Conservation (phyloP, 2,797 vertebrate species). For the Gadopsis bispinosus region DNA sequence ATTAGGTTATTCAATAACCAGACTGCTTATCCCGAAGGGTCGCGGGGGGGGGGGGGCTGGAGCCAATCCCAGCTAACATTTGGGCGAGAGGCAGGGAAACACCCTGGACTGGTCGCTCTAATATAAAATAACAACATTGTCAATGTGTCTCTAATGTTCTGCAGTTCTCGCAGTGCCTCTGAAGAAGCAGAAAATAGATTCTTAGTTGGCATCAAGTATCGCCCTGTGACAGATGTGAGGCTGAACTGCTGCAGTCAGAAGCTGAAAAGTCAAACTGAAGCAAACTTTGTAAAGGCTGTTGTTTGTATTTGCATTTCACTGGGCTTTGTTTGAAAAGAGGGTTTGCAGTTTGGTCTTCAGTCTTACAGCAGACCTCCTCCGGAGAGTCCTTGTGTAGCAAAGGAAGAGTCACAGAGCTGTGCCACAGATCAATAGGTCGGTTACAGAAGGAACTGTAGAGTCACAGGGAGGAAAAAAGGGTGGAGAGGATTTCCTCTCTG, state of each 20-base stretch:
- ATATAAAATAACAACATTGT: neutral
- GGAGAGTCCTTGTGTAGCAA: slow-evolving; percentile 56
- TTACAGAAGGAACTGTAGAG: slow-evolving; percentile 44
- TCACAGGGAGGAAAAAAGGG: slow-evolving; percentile 49
- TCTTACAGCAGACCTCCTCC: slow-evolving; percentile 49
- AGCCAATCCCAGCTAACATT: no score
- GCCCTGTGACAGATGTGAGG: neutral
- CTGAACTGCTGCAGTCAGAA: neutral
- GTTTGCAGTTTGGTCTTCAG: slow-evolving; percentile 36
- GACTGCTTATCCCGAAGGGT: no score
- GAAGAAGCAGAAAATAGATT: neutral
- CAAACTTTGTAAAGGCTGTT: slow-evolving; percentile 38
- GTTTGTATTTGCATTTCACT: slow-evolving; percentile 68
- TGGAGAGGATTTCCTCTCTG: slow-evolving; percentile 68
- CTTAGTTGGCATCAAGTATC: neutral
- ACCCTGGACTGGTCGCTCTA: no score
- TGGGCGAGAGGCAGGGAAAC: no score
- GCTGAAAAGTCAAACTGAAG: slow-evolving; percentile 32
- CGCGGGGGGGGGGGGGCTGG: no score
- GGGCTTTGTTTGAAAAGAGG: slow-evolving; percentile 60
- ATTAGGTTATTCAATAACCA: neutral
- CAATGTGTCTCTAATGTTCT: neutral
- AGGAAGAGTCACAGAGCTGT: slow-evolving; percentile 38
- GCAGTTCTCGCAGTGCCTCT: neutral
- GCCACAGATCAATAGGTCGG: slow-evolving; percentile 52